Conservation (phyloP, 1,140 invertebrate genomes). For the Anoplolepis gracilipes region DNA sequence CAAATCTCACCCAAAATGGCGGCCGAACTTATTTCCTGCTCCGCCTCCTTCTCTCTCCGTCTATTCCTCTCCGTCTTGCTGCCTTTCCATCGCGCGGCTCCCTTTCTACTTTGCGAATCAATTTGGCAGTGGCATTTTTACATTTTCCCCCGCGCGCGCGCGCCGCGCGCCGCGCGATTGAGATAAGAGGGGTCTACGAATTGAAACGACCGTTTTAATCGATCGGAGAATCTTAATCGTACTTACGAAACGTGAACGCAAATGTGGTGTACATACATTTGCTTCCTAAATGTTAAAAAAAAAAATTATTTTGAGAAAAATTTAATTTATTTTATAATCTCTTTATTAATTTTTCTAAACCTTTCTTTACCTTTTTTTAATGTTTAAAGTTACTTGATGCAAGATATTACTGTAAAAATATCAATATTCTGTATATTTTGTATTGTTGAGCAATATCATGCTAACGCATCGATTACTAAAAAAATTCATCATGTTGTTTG, state of each 20-base stretch:
- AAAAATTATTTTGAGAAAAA: background rate
- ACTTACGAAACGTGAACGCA: background rate
- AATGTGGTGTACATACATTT: background rate
- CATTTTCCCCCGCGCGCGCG: conserved; percentile 15
- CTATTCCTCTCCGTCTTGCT: conserved; percentile 12
- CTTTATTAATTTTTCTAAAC: background rate
- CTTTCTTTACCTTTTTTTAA: too few species aligned
- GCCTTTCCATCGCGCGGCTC: background rate
- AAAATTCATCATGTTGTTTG: background rate
- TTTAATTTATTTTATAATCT: background rate
- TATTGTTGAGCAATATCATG: too few species aligned
- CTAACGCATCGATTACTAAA: background rate
- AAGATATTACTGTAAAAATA: too few species aligned
- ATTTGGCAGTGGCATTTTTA: conserved; percentile 49
- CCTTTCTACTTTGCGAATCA: conserved; percentile 38
- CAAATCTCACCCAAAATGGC: conserved; percentile 83
- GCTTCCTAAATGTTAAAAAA: background rate
- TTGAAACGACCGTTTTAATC: conserved; percentile 24
- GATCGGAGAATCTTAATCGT: conserved; percentile 6
- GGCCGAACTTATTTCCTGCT: conserved; percentile 79
- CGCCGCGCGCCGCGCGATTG: background rate
- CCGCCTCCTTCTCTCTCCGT: conserved; percentile 61
- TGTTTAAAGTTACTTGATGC: too few species aligned
- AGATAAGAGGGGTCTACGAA: conserved; percentile 4
- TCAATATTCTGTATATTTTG: too few species aligned